A percentile compares a stretch with the other conserved stretches of the same genome.
These are phyloP conservation scores for Sinosuthora webbiana DNA, from an alignment of 2,113 vertebrate genomes.

Conservation along the genomic window DNA sequence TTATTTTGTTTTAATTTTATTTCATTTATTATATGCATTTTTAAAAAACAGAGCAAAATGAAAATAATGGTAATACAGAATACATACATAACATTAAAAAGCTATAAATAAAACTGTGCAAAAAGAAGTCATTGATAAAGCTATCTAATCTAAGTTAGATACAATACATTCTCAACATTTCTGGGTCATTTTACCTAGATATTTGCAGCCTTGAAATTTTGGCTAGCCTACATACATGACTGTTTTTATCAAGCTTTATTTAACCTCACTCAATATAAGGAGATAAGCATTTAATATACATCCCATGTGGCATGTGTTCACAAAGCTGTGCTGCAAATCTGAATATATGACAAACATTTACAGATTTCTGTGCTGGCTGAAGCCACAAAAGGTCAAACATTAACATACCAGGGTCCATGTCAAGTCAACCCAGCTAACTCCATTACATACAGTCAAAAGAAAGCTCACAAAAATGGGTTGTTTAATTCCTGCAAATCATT, in stretches of 20 bases:
- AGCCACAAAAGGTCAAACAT: neutral
- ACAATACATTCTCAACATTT: neutral
- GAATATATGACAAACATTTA: neutral
- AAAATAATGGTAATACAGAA: neutral
- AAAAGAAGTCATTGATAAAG: neutral
- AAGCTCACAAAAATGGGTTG: neutral
- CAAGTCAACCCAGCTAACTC: neutral
- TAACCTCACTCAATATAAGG: neutral
- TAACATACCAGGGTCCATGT: accelerated
- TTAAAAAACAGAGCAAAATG: neutral
- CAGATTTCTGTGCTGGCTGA: neutral
- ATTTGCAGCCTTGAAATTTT: neutral
- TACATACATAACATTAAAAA: neutral
- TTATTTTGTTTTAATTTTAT: too few species aligned
- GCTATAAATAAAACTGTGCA: neutral
- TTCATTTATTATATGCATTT: neutral
- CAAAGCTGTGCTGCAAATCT: neutral
- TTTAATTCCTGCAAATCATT: neutral
- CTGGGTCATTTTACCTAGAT: neutral
- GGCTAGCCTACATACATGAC: neutral
- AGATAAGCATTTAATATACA: neutral
- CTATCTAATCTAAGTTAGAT: neutral
- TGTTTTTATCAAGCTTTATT: neutral
- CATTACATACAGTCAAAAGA: neutral
- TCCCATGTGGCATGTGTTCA: neutral